phyloP scores from a whole-genome alignment of 2,888 invertebrate species.

The Agrotis puta region DNA sequence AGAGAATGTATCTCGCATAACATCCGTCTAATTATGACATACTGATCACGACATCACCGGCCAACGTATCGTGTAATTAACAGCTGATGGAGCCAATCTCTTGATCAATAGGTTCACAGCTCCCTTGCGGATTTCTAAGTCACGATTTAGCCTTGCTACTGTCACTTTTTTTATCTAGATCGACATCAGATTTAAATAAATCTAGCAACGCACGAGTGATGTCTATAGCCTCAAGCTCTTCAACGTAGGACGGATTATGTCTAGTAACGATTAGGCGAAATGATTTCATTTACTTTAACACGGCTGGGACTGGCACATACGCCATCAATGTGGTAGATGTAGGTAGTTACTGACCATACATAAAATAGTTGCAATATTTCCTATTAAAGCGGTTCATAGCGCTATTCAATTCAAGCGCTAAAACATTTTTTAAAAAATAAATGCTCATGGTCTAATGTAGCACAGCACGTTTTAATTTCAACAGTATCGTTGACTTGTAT shows the following conservation, averaged over 20 bases:
- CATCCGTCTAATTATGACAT: conserved; percentile 19
- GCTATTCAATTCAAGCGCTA: conserved; percentile 8
- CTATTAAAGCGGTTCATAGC: conserved; percentile 19
- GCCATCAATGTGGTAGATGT: conserved; percentile 34
- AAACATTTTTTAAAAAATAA: not conserved
- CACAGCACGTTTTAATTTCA: conserved; percentile 25
- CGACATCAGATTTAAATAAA: conserved; percentile 31
- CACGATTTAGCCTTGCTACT: conserved; percentile 56
- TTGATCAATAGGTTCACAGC: conserved; percentile 40
- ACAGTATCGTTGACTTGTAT: conserved; percentile 4
- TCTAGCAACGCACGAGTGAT: conserved; percentile 21
- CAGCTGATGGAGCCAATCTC: conserved; percentile 37
- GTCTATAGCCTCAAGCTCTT: not conserved
- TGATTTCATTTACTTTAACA: conserved; percentile 36
- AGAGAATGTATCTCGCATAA: conserved; percentile 23
- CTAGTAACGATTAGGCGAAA: conserved; percentile 18
- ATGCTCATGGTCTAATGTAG: conserved; percentile 4
- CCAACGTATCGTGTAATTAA: conserved; percentile 43
- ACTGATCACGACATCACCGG: conserved; percentile 18
- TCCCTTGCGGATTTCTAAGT: conserved; percentile 44
- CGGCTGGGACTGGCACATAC: conserved; percentile 13
- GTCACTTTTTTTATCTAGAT: conserved; percentile 53
- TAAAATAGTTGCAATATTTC: conserved; percentile 26
- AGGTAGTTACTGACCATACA: conserved; percentile 24
- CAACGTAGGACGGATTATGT: not conserved